Percentiles rank a stretch among this genome's conserved stretches.
Evolutionary conservation across 2,113 vertebrate genomes (phyloP).

Genomic region (Lipophrys pholis): DNA sequence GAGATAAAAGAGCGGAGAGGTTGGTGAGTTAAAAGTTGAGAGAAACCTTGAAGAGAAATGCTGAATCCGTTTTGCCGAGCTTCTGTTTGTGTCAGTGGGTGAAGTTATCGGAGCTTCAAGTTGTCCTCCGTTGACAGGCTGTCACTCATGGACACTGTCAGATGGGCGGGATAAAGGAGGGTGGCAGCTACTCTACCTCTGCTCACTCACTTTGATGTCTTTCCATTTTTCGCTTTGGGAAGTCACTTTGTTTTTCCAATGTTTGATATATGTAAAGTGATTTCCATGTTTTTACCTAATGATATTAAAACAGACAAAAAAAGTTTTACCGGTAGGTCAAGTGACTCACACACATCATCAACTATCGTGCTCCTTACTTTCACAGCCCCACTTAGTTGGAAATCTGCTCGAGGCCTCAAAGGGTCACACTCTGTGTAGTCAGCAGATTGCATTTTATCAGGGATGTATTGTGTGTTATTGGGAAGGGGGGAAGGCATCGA

Average conservation of each 20-base stretch:
- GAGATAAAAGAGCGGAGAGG: background rate
- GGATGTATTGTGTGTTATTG: constrained; percentile 51
- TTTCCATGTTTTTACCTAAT: too few species aligned
- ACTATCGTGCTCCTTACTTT: background rate
- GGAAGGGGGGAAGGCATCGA: constrained; percentile 46
- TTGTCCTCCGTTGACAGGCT: constrained; percentile 40
- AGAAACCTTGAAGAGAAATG: background rate
- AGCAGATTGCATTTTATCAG: constrained; percentile 58
- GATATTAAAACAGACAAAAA: too few species aligned
- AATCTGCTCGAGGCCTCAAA: constrained; percentile 39
- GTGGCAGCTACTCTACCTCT: constrained; percentile 23
- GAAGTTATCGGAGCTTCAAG: constrained; percentile 42
- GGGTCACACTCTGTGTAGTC: constrained; percentile 42
- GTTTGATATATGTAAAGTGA: too few species aligned
- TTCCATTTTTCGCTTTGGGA: constrained; percentile 1
- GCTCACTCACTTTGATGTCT: constrained; percentile 28
- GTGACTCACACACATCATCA: background rate
- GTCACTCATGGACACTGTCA: constrained; percentile 44
- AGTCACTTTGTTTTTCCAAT: constrained; percentile 9
- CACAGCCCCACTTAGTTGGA: constrained; percentile 47
- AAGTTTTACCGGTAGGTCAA: too few species aligned
- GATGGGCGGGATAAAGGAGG: constrained; percentile 32
- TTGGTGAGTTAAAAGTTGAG: constrained; percentile 2
- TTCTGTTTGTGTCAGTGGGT: constrained; percentile 23
- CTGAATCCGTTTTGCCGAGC: background rate